Evolutionary conservation across 2,888 invertebrate species (phyloP), one percentile per base, ranked within the genome.

Genomic region (Thereva unica): DNA sequence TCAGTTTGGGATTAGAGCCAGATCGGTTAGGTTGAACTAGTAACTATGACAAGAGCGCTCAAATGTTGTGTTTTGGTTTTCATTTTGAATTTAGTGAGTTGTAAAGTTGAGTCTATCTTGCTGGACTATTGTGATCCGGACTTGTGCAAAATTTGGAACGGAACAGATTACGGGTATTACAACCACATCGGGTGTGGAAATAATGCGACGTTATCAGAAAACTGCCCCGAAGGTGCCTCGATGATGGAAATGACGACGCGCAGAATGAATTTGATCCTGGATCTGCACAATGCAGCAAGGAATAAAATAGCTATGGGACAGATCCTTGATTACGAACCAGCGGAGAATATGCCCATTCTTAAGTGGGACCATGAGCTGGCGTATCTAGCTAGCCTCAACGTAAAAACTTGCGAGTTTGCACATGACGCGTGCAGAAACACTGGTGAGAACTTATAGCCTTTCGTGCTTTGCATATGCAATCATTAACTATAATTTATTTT

Each of bases 381-480:
- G 42, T 74, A 74, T 66, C 69, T 80, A 67, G 79, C 80, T 4
- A 71, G 72, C 34, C 67, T 80, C 49, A 78, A 80, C 70, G 78
- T 73, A 23, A 76, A 75, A 63, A 75, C 76, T 2, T 80, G 80
- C 54, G 72, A 71, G 37, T 78, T 78, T 61, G 75, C 73, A 1
- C 79, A 79, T 59, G 79, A 80, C 71, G 55, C 71, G 45, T 80
- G 79, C 68, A 76, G 76, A 34, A 79, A 79, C 68, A 78, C 79
- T 7, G 72, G 72, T 69, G 56, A 61, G 35, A 35, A 34, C n/a
- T 38, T 54, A 41, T 55, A n/a, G 49, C 12, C 10, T 49, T 49
- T 49, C 5, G n/a, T 53, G 6, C 7, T 54, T 34, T 64, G 10
- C 23, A 23, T 23, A 23, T 23, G 23, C 2, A 23, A 23, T 23